Percentiles rank a stretch among this genome's conserved stretches.
Conservation (phyloP, 1,140 invertebrate genomes). For the Lordiphosa stackelbergi region DNA sequence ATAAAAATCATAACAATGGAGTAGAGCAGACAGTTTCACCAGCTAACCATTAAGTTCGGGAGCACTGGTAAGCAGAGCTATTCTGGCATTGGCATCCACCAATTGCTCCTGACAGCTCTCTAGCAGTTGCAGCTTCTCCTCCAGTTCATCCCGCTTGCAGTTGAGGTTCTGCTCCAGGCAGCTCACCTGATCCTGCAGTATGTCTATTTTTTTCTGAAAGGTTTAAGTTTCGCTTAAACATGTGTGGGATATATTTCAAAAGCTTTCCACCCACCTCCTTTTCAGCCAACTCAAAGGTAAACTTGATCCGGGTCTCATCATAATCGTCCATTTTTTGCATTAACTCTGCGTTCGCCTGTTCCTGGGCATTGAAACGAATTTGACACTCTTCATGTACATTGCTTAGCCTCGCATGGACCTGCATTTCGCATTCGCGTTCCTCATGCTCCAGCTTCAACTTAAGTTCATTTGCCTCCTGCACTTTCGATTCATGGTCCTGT, state of each 20-base stretch:
- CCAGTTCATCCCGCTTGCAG: slow-evolving; percentile 62
- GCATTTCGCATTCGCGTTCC: slow-evolving; percentile 17
- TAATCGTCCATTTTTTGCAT: slow-evolving; percentile 65
- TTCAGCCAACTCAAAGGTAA: slow-evolving; percentile 58
- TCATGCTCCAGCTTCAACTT: slow-evolving; percentile 29
- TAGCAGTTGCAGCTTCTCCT: slow-evolving; percentile 63
- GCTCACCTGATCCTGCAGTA: slow-evolving; percentile 59
- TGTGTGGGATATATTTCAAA: too few species aligned
- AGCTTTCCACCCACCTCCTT: slow-evolving; percentile 42
- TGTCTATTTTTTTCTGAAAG: slow-evolving; percentile 55
- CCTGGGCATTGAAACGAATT: slow-evolving; percentile 35
- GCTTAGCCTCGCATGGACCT: slow-evolving; percentile 1
- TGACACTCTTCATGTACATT: slow-evolving; percentile 36
- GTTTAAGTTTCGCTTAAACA: too few species aligned
- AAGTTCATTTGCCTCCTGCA: slow-evolving; percentile 29
- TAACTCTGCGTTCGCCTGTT: slow-evolving; percentile 58
- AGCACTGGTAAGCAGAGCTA: slow-evolving; percentile 45
- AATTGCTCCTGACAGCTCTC: slow-evolving; percentile 70
- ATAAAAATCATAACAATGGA: background rate
- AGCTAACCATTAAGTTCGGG: slow-evolving; percentile 55
- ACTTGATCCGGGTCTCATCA: slow-evolving; percentile 43
- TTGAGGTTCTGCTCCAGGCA: slow-evolving; percentile 68
- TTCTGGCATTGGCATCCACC: slow-evolving; percentile 65
- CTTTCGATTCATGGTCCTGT: slow-evolving; percentile 51
- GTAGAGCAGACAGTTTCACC: too few species aligned